A percentile compares a stretch with the other conserved stretches of the same genome.
Conservation (phyloP, 2,797 vertebrate species). For the Synaphobranchus kaupii region DNA sequence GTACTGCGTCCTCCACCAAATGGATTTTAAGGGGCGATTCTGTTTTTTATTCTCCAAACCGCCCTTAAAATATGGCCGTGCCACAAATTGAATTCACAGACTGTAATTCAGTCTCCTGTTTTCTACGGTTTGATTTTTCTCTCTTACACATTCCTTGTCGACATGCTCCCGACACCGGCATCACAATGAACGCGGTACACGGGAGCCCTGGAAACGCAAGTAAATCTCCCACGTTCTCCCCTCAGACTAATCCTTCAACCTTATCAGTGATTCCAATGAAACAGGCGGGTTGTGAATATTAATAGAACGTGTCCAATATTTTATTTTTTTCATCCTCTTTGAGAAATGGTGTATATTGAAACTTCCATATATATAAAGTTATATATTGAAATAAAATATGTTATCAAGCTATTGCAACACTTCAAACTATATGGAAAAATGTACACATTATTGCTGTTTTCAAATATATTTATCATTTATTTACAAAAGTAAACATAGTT, state of each 20-base stretch:
- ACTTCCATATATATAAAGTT: no score
- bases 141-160: background rate
- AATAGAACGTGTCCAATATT: background rate
- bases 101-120: background rate
- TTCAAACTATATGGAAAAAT: background rate
- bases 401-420: background rate
- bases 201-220: background rate
- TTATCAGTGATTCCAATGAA: background rate
- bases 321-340: no score
- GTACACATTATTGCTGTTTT: no score
- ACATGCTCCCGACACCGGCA: background rate
- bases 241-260: background rate
- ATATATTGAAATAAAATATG: background rate
- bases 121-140: background rate
- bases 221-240: background rate
- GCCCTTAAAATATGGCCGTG: background rate
- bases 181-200: background rate
- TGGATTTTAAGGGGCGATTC: background rate
- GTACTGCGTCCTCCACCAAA: background rate
- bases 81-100: background rate
- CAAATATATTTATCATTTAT: no score
- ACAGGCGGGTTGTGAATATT: background rate
- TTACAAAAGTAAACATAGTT: no score
- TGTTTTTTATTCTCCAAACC: background rate
- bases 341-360: background rate